A percentile compares a stretch with the other conserved stretches of the same genome.
Evolutionary conservation across 2,797 vertebrate species (phyloP).

Genomic region (Phataginus tetradactyla): DNA sequence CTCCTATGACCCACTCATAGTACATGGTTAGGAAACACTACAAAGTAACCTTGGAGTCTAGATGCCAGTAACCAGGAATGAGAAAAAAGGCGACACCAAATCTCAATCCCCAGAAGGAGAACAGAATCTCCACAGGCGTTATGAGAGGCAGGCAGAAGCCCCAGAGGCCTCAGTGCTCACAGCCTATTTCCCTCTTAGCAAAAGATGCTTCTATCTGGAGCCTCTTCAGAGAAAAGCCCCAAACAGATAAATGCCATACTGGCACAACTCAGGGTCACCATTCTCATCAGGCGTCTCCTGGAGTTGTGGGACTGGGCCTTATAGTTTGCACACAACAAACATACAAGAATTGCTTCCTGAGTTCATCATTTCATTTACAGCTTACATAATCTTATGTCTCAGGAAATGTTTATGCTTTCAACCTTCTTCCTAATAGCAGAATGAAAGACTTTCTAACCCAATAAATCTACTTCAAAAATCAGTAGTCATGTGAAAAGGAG

Average conservation of each 20-base stretch:
- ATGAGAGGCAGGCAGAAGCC: not conserved
- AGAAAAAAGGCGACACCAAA: not conserved
- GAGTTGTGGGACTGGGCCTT: not conserved
- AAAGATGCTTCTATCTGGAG: slow-evolving; percentile 27
- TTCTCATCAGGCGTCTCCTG: not conserved
- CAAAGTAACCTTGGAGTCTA: slow-evolving; percentile 31
- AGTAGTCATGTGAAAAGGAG: slow-evolving; percentile 32
- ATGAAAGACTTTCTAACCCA: slow-evolving; percentile 17
- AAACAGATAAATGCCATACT: not conserved
- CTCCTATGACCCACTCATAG: not conserved
- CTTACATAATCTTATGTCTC: slow-evolving; percentile 16
- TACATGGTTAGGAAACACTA: not conserved
- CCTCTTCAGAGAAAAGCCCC: slow-evolving; percentile 20
- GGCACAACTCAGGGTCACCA: not conserved
- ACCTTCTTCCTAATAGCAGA: not conserved
- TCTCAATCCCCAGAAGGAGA: not conserved
- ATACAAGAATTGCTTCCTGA: not conserved
- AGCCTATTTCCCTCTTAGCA: not conserved
- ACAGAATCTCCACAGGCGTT: not conserved
- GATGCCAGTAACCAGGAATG: slow-evolving; percentile 48
- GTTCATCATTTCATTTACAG: slow-evolving; percentile 36
- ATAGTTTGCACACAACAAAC: not conserved
- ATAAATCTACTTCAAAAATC: slow-evolving; percentile 29
- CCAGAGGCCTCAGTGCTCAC: not conserved
- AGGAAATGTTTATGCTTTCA: slow-evolving; percentile 24